A percentile compares a stretch with the other conserved stretches of the same genome.
Conservation (phyloP, 2,888 invertebrate species). For the Leucophenga montana region DNA sequence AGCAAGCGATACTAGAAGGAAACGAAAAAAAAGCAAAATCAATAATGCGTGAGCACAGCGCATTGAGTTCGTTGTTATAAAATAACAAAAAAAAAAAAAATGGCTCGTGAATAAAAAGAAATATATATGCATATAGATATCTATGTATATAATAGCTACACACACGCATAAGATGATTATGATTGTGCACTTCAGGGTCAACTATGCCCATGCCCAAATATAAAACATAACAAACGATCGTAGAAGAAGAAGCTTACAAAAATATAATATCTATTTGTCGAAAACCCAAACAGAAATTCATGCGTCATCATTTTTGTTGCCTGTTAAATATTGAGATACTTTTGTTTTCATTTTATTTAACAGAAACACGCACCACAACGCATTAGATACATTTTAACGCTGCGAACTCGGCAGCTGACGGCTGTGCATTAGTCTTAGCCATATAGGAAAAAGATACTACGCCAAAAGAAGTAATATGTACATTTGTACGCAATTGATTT, state of each 20-base stretch:
- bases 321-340: no score
- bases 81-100: no score
- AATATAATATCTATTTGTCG: no score
- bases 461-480: neutral
- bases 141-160: neutral
- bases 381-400: neutral
- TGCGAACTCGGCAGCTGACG: no score
- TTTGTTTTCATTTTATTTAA: no score
- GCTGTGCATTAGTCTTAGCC: no score
- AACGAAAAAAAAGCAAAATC: neutral
- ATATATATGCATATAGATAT: neutral
- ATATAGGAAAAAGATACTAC: neutral
- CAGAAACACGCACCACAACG: no score
- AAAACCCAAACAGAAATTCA: neutral
- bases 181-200: slow-evolving; percentile 14
- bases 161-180: neutral
- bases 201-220: neutral
- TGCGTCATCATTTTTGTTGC: neutral
- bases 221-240: neutral
- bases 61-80: neutral
- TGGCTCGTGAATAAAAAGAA: no score
- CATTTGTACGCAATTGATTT: slow-evolving; percentile 21
- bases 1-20: no score
- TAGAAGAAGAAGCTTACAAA: no score
- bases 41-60: neutral